Percentiles rank a stretch among this genome's conserved stretches.
Conservation (phyloP, 2,113 vertebrate species). For the Otus sunia region DNA sequence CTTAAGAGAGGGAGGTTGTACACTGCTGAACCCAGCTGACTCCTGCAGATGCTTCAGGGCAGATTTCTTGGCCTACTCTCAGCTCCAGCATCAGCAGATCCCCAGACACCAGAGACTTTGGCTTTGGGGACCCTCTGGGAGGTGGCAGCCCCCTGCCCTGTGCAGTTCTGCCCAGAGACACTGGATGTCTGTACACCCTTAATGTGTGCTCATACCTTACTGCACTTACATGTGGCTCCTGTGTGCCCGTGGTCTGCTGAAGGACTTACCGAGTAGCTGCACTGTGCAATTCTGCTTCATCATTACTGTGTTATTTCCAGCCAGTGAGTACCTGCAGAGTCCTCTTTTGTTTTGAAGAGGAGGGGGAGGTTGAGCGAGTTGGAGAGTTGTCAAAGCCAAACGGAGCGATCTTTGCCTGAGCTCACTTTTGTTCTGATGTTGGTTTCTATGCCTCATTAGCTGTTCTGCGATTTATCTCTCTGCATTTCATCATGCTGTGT, state of each 20-base stretch:
- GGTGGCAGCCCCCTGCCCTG: background rate
- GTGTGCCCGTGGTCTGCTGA: background rate
- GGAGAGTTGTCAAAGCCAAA: background rate
- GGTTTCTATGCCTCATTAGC: background rate
- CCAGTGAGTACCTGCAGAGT: background rate
- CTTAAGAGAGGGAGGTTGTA: background rate
- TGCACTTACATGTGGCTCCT: fast-evolving
- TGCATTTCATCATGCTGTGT: background rate
- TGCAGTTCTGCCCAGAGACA: background rate
- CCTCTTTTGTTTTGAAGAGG: background rate
- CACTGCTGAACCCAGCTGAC: background rate
- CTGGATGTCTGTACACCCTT: background rate
- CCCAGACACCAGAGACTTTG: background rate
- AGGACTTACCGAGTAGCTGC: fast-evolving
- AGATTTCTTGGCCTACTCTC: background rate
- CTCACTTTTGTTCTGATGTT: background rate
- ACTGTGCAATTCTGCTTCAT: background rate
- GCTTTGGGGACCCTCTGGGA: background rate
- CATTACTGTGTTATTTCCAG: background rate
- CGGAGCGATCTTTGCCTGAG: background rate
- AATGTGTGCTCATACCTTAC: background rate
- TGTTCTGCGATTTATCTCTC: background rate
- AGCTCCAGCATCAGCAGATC: background rate
- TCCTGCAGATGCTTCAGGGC: background rate
- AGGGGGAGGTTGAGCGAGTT: background rate